These are phyloP conservation scores for Chironomus tepperi DNA, from an alignment of 1,140 invertebrate genomes.

Conservation along the genomic window DNA sequence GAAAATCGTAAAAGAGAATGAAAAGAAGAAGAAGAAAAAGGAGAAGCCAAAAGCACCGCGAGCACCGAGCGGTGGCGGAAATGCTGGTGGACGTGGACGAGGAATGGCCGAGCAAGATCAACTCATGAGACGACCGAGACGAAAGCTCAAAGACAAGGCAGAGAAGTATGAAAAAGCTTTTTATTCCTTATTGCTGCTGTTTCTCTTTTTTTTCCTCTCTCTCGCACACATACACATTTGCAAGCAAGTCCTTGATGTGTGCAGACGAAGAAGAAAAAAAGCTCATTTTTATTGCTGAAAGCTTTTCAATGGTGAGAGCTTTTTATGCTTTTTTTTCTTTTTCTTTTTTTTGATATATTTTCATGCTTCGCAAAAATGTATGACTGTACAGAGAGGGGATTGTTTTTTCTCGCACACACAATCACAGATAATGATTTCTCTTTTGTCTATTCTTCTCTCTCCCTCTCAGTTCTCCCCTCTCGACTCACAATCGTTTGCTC, in stretches of 20 bases:
- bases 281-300: background rate
- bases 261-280: background rate
- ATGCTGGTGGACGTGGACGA: background rate
- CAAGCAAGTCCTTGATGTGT: background rate
- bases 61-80: background rate
- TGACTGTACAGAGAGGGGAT: background rate
- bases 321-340: slow-evolving; percentile 22
- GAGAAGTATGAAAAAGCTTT: slow-evolving; percentile 14
- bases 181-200: background rate
- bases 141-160: background rate
- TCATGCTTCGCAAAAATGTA: background rate
- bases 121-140: background rate
- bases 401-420: background rate
- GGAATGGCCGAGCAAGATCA: slow-evolving; percentile 5
- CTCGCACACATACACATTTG: too few relatives aligned
- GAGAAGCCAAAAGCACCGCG: slow-evolving; percentile 15
- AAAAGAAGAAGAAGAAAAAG: slow-evolving; percentile 20
- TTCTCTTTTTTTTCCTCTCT: background rate
- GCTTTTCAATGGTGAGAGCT: slow-evolving; percentile 11
- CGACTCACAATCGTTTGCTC: too few relatives aligned
- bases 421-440: background rate
- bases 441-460: background rate
- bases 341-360: background rate
- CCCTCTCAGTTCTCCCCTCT: background rate
- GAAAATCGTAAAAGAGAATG: background rate